Evolutionary conservation across 2,888 invertebrate species (phyloP).

Genomic region (Odontothrips loti): DNA sequence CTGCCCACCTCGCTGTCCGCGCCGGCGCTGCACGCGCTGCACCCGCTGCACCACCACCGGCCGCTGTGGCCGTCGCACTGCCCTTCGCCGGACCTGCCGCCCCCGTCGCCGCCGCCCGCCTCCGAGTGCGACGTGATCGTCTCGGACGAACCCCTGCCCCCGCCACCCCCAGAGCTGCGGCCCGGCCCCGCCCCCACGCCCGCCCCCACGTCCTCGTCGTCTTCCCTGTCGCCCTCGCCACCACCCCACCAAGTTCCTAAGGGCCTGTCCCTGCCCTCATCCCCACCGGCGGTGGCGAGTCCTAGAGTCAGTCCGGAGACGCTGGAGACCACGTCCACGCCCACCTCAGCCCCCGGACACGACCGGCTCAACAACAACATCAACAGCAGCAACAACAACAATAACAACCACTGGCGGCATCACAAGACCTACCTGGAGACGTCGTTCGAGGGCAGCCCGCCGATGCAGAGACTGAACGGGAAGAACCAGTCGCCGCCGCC

Average conservation of each 20-base stretch:
- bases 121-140: conserved; percentile 56
- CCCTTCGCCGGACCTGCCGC: conserved; percentile 56
- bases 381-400: no score
- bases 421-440: conserved; percentile 28
- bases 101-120: conserved; percentile 60
- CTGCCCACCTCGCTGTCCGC: background rate
- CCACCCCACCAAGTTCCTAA: conserved; percentile 27
- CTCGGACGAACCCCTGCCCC: conserved; percentile 61
- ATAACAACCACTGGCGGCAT: conserved; percentile 37
- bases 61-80: conserved; percentile 44
- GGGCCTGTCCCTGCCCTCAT: background rate
- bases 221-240: conserved; percentile 24
- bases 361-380: conserved; percentile 34
- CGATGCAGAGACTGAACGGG: conserved; percentile 30
- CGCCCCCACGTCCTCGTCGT: background rate
- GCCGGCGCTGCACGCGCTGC: conserved; percentile 45
- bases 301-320: background rate
- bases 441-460: conserved; percentile 11
- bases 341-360: conserved; percentile 28
- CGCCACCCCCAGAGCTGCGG: conserved; percentile 56
- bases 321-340: background rate
- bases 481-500: background rate
- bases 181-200: conserved; percentile 17
- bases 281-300: background rate
- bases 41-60: conserved; percentile 52